Evolutionary conservation across 2,113 vertebrate species (phyloP).

Genomic region (Eretmodus cyanostictus): DNA sequence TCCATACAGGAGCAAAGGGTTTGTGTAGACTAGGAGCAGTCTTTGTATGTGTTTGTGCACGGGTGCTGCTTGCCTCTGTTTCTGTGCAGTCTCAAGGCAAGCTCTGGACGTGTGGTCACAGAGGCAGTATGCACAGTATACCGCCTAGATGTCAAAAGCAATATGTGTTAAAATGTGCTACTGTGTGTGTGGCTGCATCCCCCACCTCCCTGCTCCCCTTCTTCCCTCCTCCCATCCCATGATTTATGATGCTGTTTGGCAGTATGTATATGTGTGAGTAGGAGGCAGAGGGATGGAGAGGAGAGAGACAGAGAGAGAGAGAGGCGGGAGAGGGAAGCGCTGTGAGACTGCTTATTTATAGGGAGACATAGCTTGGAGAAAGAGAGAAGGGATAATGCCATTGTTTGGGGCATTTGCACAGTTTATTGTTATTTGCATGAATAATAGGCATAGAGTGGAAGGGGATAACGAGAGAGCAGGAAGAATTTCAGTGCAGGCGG

Average conservation of each 20-base stretch:
- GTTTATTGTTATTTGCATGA: conserved; percentile 49
- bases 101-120: conserved; percentile 15
- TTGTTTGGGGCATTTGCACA: conserved; percentile 29
- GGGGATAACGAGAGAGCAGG: conserved; percentile 16
- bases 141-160: conserved; percentile 43
- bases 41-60: not conserved
- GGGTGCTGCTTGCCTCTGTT: not conserved
- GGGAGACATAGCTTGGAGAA: conserved; percentile 7
- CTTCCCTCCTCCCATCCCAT: conserved; percentile 43
- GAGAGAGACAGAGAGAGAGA: conserved; percentile 9
- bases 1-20: conserved; percentile 33
- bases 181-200: conserved; percentile 44
- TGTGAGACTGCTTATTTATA: conserved; percentile 53
- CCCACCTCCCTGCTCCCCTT: not conserved
- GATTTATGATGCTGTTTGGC: conserved; percentile 76
- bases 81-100: not conserved
- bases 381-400: conserved; percentile 24
- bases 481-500: conserved; percentile 49
- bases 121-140: not conserved
- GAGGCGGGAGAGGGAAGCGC: conserved; percentile 40
- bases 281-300: conserved; percentile 54
- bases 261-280: conserved; percentile 63
- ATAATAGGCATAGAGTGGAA: conserved; percentile 12
- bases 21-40: not conserved
- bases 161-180: conserved; percentile 52